These are phyloP conservation scores for Dynastes grantii DNA, from an alignment of 2,888 invertebrate species.

Conservation along the genomic window DNA sequence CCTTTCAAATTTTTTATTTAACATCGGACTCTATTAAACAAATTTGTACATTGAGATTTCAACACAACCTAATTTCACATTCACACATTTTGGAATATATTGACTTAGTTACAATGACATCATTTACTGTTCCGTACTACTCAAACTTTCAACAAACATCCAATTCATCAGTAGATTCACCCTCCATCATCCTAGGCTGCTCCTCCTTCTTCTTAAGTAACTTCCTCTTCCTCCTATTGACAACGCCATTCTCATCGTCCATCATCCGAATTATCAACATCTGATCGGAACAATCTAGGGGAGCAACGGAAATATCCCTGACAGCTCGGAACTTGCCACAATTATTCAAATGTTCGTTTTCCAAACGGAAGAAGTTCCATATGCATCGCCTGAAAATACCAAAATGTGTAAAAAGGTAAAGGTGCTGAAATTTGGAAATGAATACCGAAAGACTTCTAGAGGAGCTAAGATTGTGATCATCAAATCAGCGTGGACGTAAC, in stretches of 20 bases:
- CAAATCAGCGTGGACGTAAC: conserved; percentile 82
- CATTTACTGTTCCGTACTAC: too few relatives aligned
- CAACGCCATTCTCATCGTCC: conserved; percentile 93
- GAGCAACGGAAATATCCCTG: conserved; percentile 96
- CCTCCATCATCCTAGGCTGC: conserved; percentile 64
- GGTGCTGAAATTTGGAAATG: too few relatives aligned
- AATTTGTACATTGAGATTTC: conserved; percentile 48
- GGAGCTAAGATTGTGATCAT: conserved; percentile 89
- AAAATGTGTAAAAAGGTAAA: not conserved
- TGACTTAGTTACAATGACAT: not conserved
- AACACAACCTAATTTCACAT: not conserved
- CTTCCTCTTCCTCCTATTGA: conserved; percentile 78
- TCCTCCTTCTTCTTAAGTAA: conserved; percentile 65
- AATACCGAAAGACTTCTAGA: conserved; percentile 89
- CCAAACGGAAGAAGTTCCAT: conserved; percentile 99
- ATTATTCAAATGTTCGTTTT: conserved; percentile 99
- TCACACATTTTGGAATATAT: conserved; percentile 20
- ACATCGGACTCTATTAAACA: conserved; percentile 17
- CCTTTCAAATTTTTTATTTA: not conserved
- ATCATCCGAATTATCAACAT: conserved; percentile 93
- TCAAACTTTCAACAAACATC: conserved; percentile 54
- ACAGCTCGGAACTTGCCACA: conserved; percentile 99
- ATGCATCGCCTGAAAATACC: conserved; percentile 84
- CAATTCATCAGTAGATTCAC: conserved; percentile 70
- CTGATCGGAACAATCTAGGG: conserved; percentile 94